These are phyloP conservation scores for Sialis fuliginosa DNA, from an alignment of 2,888 invertebrate genomes.

Conservation along the genomic window DNA sequence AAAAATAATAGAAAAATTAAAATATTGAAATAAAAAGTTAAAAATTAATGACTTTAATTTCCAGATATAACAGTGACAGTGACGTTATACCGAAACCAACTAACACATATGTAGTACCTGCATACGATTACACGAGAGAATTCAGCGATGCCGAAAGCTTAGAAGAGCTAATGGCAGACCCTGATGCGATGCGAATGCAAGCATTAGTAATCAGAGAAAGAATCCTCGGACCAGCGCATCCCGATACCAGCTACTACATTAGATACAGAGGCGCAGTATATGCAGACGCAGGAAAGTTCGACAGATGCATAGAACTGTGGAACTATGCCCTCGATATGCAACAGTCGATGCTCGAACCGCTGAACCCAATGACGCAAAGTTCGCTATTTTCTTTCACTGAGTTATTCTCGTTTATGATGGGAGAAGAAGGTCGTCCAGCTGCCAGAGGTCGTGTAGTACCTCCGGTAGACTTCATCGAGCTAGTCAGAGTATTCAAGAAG, in stretches of 20 bases:
- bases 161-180: constrained; percentile 76
- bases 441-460: constrained; percentile 56
- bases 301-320: constrained; percentile 85
- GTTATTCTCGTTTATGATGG: constrained; percentile 85
- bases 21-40: background rate
- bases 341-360: constrained; percentile 77
- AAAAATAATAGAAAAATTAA: background rate
- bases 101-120: constrained; percentile 52
- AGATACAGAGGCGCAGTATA: constrained; percentile 56
- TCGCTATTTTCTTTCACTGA: constrained; percentile 89
- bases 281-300: constrained; percentile 87
- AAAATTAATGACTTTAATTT: constrained; percentile 7
- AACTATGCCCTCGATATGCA: constrained; percentile 95
- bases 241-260: constrained; percentile 93
- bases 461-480: constrained; percentile 63
- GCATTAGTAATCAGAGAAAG: constrained; percentile 80
- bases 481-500: constrained; percentile 66
- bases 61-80: constrained; percentile 40
- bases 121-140: constrained; percentile 79
- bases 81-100: constrained; percentile 57
- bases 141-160: constrained; percentile 60
- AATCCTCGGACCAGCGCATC: constrained; percentile 85
- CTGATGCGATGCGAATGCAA: constrained; percentile 94
- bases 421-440: constrained; percentile 55
- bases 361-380: constrained; percentile 89